Evolutionary conservation across 1,140 invertebrate species (phyloP).

Genomic region (Lordiphosa collinella): DNA sequence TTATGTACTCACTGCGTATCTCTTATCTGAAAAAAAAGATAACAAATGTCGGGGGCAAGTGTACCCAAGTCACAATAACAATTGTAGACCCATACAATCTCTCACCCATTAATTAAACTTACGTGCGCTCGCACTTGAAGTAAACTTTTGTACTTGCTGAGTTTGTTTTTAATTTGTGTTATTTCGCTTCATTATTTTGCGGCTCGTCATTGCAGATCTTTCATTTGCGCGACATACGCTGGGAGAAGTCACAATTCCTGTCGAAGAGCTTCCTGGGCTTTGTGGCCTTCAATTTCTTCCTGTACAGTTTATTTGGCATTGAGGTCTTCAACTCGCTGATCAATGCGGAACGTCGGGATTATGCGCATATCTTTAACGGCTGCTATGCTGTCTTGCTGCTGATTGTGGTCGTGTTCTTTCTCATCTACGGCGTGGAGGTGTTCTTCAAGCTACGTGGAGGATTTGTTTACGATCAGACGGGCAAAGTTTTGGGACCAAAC

Average conservation of each 20-base stretch:
- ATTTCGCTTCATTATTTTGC: not conserved
- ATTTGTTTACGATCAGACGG: conserved; percentile 79
- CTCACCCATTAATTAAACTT: conserved; percentile 25
- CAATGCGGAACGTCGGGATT: conserved; percentile 61
- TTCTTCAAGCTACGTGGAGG: conserved; percentile 91
- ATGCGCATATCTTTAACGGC: conserved; percentile 91
- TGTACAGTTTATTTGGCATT: conserved; percentile 90
- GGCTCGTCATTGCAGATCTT: conserved; percentile 86
- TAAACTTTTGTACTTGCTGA: conserved; percentile 5
- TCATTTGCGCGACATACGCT: conserved; percentile 92
- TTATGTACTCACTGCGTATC: no score
- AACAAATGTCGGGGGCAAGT: no score
- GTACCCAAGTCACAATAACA: not conserved
- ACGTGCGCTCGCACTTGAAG: conserved; percentile 7
- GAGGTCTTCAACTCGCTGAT: conserved; percentile 83
- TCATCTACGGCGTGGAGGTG: conserved; percentile 96
- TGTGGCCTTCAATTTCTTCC: conserved; percentile 93
- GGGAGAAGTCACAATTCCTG: conserved; percentile 92
- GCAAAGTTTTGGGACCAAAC: conserved; percentile 67
- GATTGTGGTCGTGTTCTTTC: conserved; percentile 94
- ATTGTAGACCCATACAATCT: not conserved
- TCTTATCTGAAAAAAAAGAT: no score
- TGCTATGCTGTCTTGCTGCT: conserved; percentile 94
- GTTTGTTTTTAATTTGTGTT: conserved; percentile 9
- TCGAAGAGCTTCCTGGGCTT: conserved; percentile 97